Evolutionary conservation across 2,888 invertebrate genomes (phyloP).

Genomic region (Lasioglossum figueresi): DNA sequence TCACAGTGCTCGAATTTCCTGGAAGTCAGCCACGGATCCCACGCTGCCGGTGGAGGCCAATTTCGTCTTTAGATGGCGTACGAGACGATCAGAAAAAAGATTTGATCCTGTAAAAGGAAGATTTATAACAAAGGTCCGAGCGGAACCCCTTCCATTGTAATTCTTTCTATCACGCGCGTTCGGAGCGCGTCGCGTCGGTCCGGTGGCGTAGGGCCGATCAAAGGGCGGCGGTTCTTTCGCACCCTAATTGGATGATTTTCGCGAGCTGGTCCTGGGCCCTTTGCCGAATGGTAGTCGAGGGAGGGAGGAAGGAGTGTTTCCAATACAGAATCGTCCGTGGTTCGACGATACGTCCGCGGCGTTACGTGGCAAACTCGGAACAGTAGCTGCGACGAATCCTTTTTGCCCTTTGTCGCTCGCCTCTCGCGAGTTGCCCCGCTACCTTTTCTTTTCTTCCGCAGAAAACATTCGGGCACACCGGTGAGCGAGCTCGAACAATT

Average conservation of each 20-base stretch:
- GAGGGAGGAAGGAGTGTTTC: slow-evolving; percentile 2
- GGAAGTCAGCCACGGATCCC: background rate
- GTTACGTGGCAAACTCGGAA: slow-evolving; percentile 25
- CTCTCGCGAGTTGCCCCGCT: slow-evolving; percentile 19
- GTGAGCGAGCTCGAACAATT: slow-evolving; percentile 74
- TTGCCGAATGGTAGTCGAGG: background rate
- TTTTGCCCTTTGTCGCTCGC: slow-evolving; percentile 15
- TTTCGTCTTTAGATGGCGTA: background rate
- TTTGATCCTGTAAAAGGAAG: slow-evolving; percentile 16
- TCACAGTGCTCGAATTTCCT: background rate
- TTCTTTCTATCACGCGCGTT: slow-evolving; percentile 26
- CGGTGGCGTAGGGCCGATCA: slow-evolving; percentile 53
- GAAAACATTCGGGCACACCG: slow-evolving; percentile 55
- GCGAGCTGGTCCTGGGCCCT: slow-evolving; percentile 7
- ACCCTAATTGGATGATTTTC: slow-evolving; percentile 64
- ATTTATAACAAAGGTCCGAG: slow-evolving; percentile 12
- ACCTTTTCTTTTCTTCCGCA: slow-evolving; percentile 55
- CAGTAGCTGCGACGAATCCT: slow-evolving; percentile 10
- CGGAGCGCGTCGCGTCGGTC: slow-evolving; percentile 18
- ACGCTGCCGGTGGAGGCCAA: background rate
- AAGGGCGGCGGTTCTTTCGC: slow-evolving; percentile 47
- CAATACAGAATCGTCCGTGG: slow-evolving; percentile 38
- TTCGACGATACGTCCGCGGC: slow-evolving; percentile 22
- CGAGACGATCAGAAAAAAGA: background rate
- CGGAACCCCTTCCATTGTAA: background rate